Conservation (phyloP, 2,888 invertebrate species). For the Achlya flavicornis region DNA sequence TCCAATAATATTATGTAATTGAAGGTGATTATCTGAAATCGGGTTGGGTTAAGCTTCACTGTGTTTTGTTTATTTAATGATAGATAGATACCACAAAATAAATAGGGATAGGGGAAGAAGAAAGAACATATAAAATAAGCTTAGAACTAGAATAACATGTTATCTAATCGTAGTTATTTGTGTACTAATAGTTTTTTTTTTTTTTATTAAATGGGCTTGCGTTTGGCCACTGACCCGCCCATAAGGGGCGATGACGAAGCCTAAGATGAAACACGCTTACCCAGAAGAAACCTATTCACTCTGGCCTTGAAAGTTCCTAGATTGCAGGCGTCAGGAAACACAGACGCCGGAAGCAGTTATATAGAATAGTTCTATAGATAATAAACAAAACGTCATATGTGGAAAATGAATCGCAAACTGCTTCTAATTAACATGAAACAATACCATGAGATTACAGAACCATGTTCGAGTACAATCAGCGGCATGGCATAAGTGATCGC, state of each 20-base stretch:
- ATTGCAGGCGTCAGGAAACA: too few relatives aligned
- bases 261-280: too few relatives aligned
- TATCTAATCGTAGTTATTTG: not conserved
- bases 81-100: not conserved
- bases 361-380: too few relatives aligned
- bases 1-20: not conserved
- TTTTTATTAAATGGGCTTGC: too few relatives aligned
- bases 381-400: not conserved
- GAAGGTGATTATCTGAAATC: not conserved
- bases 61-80: not conserved
- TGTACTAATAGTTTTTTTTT: not conserved
- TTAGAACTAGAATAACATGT: not conserved
- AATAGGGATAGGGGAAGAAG: too few relatives aligned
- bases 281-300: too few relatives aligned
- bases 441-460: conserved; percentile 16
- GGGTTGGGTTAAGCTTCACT: not conserved
- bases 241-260: too few relatives aligned
- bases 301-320: too few relatives aligned
- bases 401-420: not conserved
- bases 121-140: too few relatives aligned
- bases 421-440: conserved; percentile 15
- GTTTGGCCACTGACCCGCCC: too few relatives aligned
- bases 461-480: conserved; percentile 32
- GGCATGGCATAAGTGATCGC: conserved; percentile 60
- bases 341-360: too few relatives aligned